These are phyloP conservation scores for Eupithecia inturbata DNA, from an alignment of 2,888 invertebrate species.

Conservation along the genomic window DNA sequence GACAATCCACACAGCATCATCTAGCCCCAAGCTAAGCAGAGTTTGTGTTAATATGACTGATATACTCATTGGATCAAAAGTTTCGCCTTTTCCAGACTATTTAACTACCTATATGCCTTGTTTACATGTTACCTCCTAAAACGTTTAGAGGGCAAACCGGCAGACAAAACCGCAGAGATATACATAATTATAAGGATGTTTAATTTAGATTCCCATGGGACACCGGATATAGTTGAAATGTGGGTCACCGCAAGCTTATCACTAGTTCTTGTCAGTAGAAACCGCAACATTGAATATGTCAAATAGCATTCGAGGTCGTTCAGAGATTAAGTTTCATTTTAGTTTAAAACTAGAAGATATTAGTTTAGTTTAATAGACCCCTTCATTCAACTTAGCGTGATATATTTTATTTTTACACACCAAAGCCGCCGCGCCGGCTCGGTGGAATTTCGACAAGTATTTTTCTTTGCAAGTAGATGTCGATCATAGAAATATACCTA, in stretches of 20 bases:
- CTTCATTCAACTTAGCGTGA: too few species aligned
- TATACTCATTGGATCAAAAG: too few species aligned
- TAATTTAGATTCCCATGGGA: not conserved
- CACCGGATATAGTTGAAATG: not conserved
- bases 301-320: not conserved
- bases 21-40: too few species aligned
- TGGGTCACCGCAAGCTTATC: slow-evolving; percentile 10
- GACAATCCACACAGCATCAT: too few species aligned
- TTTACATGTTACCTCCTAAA: not conserved
- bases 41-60: too few species aligned
- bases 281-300: slow-evolving; percentile 1
- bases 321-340: not conserved
- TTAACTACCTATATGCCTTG: not conserved
- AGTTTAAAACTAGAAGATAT: not conserved
- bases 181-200: not conserved
- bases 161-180: slow-evolving; percentile 1
- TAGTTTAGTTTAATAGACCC: too few species aligned
- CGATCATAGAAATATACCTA: too few species aligned
- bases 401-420: too few species aligned
- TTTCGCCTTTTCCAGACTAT: not conserved
- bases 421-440: too few species aligned
- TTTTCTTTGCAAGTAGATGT: too few species aligned
- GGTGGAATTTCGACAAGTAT: too few species aligned
- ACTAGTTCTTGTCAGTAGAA: not conserved
- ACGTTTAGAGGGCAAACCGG: not conserved